A percentile compares a stretch with the other conserved stretches of the same genome.
Conservation (phyloP, 2,888 invertebrate genomes). For the Conistra vaccinii region DNA sequence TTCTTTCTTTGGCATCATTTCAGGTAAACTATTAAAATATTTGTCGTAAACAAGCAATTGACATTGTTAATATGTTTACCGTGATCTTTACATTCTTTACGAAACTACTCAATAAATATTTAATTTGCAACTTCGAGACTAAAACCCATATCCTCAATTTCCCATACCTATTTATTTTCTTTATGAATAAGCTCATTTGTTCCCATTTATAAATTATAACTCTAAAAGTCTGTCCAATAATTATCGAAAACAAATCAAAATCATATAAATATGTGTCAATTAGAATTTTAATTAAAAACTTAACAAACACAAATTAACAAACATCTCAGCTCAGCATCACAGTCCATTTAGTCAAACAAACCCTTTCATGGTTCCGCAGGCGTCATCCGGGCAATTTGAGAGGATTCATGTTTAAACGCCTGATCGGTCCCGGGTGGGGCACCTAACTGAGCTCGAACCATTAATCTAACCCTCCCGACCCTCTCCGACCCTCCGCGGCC, state of each 20-base stretch:
- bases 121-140: background rate
- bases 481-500: slow-evolving; percentile 65
- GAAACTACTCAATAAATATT: background rate
- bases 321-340: slow-evolving; percentile 33
- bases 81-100: background rate
- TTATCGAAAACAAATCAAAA: background rate
- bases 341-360: slow-evolving; percentile 66
- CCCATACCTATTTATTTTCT: background rate
- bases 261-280: background rate
- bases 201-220: background rate
- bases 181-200: background rate
- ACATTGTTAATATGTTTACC: background rate
- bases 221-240: background rate
- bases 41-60: background rate
- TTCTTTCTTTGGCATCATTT: background rate
- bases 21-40: background rate
- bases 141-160: background rate
- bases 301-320: slow-evolving; percentile 21
- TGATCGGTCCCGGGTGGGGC: slow-evolving; percentile 84
- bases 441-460: slow-evolving; percentile 74
- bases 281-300: slow-evolving; percentile 23
- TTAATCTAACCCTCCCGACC: slow-evolving; percentile 80
- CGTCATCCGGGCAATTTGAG: slow-evolving; percentile 80
- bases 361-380: slow-evolving; percentile 75
- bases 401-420: slow-evolving; percentile 82